Conservation (phyloP, 1,140 invertebrate species). For the Brachionus plicatilis region DNA sequence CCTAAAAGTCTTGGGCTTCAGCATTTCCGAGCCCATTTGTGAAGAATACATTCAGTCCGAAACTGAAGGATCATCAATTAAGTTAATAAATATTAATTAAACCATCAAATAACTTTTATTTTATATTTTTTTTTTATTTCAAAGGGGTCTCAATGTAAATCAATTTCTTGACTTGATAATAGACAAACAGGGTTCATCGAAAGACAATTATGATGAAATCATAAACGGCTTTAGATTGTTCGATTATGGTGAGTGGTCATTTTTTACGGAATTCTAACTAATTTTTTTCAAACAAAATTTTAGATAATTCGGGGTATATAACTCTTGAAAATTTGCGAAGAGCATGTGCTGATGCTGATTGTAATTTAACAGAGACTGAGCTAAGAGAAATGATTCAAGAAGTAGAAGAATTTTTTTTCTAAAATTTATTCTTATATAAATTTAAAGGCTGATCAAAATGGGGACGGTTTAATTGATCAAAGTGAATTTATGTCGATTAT, state of each 20-base stretch:
- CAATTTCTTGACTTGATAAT: constrained; percentile 54
- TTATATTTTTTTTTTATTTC: not conserved
- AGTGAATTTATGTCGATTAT: constrained; percentile 54
- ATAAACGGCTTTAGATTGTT: constrained; percentile 53
- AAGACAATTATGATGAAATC: constrained; percentile 53
- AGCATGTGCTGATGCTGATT: constrained; percentile 47
- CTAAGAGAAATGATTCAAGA: constrained; percentile 53
- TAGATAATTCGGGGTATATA: constrained; percentile 48
- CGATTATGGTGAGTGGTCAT: constrained; percentile 48
- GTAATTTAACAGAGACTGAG: constrained; percentile 50
- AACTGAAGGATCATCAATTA: not conserved
- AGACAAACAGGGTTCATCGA: constrained; percentile 50
- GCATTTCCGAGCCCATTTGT: constrained; percentile 2
- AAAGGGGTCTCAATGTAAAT: constrained; percentile 49
- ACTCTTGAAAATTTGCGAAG: constrained; percentile 48
- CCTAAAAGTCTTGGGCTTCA: constrained; percentile 27
- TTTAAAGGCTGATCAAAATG: constrained; percentile 49
- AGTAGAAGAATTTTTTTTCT: not conserved
- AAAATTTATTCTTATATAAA: not conserved
- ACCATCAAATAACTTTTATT: no score
- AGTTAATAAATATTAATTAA: not conserved
- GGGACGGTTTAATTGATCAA: constrained; percentile 51
- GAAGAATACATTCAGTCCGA: constrained; percentile 29
- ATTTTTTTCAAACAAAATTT: not conserved
- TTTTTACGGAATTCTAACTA: not conserved